Conservation (phyloP, 2,797 vertebrate genomes). For the Hypotaenidia okinawae region DNA sequence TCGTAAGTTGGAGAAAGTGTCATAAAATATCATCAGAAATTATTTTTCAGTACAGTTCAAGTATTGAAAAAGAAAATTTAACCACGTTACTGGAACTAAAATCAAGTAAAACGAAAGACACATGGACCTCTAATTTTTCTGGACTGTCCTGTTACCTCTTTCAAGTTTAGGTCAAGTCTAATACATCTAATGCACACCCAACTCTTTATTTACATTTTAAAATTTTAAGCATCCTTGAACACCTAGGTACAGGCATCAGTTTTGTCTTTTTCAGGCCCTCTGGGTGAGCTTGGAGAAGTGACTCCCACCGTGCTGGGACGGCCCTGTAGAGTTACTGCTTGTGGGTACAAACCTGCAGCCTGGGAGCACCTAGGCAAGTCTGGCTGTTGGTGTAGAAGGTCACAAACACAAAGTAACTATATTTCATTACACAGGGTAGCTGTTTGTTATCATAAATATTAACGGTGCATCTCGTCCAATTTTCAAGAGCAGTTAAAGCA, state of each 20-base stretch:
- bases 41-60: not conserved
- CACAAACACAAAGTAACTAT: not conserved
- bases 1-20: not conserved
- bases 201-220: not conserved
- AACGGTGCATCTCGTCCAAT: not conserved
- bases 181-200: not conserved
- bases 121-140: not conserved
- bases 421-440: not conserved
- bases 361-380: fast-evolving
- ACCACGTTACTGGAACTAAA: not conserved
- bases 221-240: not conserved
- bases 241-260: not conserved
- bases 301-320: not conserved
- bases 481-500: not conserved
- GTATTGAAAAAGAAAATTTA: not conserved
- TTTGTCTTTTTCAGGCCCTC: not conserved
- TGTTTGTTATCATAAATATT: not conserved
- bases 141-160: not conserved
- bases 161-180: not conserved
- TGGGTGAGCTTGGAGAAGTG: not conserved
- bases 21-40: not conserved
- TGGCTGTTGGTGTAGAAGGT: not conserved
- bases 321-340: not conserved
- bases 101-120: not conserved
- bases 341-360: not conserved